These are phyloP conservation scores for Spea bombifrons DNA, from an alignment of 2,113 vertebrate genomes.

Conservation along the genomic window DNA sequence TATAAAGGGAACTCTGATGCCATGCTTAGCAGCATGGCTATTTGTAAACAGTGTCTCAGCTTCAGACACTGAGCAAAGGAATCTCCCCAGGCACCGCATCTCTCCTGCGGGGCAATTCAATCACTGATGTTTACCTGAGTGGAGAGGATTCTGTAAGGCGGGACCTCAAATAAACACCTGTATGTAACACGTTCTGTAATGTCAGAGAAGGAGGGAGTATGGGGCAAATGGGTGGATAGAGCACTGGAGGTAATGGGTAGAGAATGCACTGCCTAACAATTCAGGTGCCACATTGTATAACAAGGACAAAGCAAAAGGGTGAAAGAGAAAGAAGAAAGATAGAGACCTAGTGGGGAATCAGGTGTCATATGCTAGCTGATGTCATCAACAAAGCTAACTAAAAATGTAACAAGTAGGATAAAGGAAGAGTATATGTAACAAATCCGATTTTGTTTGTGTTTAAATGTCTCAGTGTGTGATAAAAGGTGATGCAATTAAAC, in stretches of 20 bases:
- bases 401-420: constrained; percentile 6
- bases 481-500: background rate
- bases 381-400: constrained; percentile 10
- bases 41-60: constrained; percentile 30
- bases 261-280: constrained; percentile 19
- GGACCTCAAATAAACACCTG: constrained; percentile 27
- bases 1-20: constrained; percentile 29
- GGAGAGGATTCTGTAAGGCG: constrained; percentile 39
- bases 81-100: constrained; percentile 24
- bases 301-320: constrained; percentile 7
- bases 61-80: constrained; percentile 41
- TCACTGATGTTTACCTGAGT: constrained; percentile 43
- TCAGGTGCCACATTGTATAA: constrained; percentile 25
- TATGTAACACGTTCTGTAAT: constrained; percentile 41
- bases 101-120: constrained; percentile 32
- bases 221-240: background rate
- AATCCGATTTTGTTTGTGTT: background rate
- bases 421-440: background rate
- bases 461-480: background rate
- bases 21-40: constrained; percentile 37
- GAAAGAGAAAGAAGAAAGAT: background rate
- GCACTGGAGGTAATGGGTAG: background rate
- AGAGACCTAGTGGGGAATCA: background rate
- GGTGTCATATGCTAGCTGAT: constrained; percentile 8
- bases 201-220: constrained; percentile 5